Evolutionary conservation across 2,797 vertebrate species (phyloP).

Genomic region (Austrolebias charrua): DNA sequence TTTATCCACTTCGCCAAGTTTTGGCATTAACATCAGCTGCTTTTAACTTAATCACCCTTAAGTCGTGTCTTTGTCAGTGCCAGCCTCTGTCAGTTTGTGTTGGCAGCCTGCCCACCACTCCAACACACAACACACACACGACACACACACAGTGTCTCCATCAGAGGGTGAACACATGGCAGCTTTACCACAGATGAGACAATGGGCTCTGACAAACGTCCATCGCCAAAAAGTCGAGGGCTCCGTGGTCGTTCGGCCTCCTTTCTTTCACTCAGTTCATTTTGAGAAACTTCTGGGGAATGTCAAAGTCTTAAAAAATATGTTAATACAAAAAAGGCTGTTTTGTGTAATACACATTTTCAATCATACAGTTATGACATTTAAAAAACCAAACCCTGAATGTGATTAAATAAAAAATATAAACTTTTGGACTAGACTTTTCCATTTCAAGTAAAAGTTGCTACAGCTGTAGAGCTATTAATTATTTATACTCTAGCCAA

Average conservation of each 20-base stretch:
- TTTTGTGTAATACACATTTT: too few relatives aligned
- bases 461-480: too few relatives aligned
- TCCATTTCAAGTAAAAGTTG: too few relatives aligned
- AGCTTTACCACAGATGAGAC: conserved; percentile 47
- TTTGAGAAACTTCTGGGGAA: background rate
- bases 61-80: conserved; percentile 62
- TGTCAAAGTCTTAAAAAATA: too few relatives aligned
- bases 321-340: too few relatives aligned
- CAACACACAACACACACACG: conserved; percentile 21
- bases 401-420: too few relatives aligned
- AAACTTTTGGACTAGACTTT: too few relatives aligned
- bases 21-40: conserved; percentile 48
- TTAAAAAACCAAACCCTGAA: too few relatives aligned
- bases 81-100: conserved; percentile 64
- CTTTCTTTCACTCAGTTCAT: conserved; percentile 6
- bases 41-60: conserved; percentile 70
- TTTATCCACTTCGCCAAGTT: conserved; percentile 27
- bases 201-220: conserved; percentile 58
- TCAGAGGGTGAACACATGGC: conserved; percentile 50
- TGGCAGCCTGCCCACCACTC: conserved; percentile 57
- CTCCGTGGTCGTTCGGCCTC: conserved; percentile 30
- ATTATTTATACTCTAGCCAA: too few relatives aligned
- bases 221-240: conserved; percentile 52
- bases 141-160: conserved; percentile 32
- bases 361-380: too few relatives aligned